Base-by-base conservation (phyloP, 2,888 invertebrate genomes). In the Omphaloscelis lunosa region DNA sequence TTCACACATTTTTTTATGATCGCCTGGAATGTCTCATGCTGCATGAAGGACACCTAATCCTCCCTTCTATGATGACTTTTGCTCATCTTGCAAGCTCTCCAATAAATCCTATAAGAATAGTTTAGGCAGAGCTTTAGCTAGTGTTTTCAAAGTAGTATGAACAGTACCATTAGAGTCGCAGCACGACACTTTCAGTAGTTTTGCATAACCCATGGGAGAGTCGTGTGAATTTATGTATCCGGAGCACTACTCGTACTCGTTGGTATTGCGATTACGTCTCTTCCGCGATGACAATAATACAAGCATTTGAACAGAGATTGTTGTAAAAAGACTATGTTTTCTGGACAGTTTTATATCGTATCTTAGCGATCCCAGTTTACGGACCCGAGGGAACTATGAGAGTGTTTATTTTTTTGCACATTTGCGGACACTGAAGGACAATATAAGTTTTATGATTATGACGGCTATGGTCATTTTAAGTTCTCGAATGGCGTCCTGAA, bases 161-260 rank as follows among this genome's bases (percentile, higher is more conserved):
- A 75, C 48, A 51, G 34, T 23, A 17, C 23, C 34, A 75, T 56
- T 27, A 51, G 17, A 80, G 9, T 29, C 29, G 41, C 27, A 39
- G 58, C 77, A 59, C 70, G 61, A 63, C 17, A 59, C 67, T 1
- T 51, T 73, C 29, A 20, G 11, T 48, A 68, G 51, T 51, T 73
- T 80, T 72, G 56, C 81, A 68, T 65, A 75, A 23, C 66, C 61
- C 62, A 84, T 56, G 70, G 67, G 62, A 73, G 45, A 58, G 41
- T 23, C 12, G 4, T 56, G 74, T 48, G 63, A 53, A 84, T 79
- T 67, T 79, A 79, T 68, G 73, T 73, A 69, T 83, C 29, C 63
- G 27, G 41, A 78, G 48, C 63, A 77, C 17, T 61, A 23, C 20
- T 59, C n/a, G 27, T 53, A 27, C 23, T 51, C 8, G 29, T 29